Conservation (phyloP, 2,888 invertebrate genomes). For the Disparrhopalites patrizii region DNA sequence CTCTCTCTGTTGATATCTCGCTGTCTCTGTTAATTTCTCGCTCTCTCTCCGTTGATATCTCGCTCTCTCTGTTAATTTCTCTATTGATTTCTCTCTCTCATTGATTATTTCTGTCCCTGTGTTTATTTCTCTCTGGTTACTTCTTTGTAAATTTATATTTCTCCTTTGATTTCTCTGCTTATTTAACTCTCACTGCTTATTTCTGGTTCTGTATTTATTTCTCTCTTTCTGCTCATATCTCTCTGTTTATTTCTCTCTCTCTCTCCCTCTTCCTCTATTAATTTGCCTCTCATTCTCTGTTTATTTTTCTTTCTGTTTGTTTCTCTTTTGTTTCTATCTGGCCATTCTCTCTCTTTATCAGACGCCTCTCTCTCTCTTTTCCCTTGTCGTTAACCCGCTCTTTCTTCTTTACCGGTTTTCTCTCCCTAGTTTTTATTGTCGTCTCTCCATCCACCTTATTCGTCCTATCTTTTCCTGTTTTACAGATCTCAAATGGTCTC, state of each 20-base stretch:
- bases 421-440: no score
- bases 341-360: neutral
- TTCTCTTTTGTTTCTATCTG: neutral
- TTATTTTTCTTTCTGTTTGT: neutral
- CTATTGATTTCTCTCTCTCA: neutral
- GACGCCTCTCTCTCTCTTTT: no score
- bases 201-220: no score
- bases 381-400: no score
- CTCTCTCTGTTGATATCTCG: no score
- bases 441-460: neutral
- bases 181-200: no score
- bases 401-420: neutral
- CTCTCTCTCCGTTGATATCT: no score
- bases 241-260: neutral
- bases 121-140: neutral
- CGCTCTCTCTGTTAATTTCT: constrained; percentile 3
- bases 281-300: no score
- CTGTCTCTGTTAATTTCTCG: neutral
- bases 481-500: neutral
- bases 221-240: no score
- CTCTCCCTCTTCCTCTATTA: neutral
- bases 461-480: no score
- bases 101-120: neutral
- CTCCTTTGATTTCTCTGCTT: no score
- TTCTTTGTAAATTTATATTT: no score